Conservation (phyloP, 2,113 vertebrate species). For the Spermophilus dauricus region DNA sequence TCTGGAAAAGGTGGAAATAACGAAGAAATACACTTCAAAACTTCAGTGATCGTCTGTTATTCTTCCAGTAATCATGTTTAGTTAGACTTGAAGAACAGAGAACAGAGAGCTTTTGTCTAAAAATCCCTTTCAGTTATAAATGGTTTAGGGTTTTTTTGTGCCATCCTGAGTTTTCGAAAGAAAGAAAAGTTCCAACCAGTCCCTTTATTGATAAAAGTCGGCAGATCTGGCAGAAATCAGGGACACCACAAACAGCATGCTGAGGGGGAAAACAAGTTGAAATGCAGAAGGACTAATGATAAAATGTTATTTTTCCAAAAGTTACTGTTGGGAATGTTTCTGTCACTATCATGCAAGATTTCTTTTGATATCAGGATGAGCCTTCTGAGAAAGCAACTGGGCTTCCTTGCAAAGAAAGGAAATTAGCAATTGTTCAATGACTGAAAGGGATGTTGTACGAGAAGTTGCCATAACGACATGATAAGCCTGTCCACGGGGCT, state of each 20-base stretch:
- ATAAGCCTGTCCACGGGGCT: conserved; percentile 66
- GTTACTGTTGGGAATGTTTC: conserved; percentile 72
- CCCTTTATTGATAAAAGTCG: conserved; percentile 29
- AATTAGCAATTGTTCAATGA: conserved; percentile 79
- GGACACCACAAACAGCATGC: not conserved
- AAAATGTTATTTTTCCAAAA: conserved; percentile 77
- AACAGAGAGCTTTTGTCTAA: not conserved
- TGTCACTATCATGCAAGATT: conserved; percentile 65
- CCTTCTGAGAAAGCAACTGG: conserved; percentile 70
- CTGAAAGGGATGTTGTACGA: conserved; percentile 72
- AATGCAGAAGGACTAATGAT: conserved; percentile 82
- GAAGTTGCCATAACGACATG: conserved; percentile 78
- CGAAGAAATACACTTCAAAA: not conserved
- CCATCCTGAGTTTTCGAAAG: conserved; percentile 17
- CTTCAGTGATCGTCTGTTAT: not conserved
- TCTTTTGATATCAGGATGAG: conserved; percentile 71
- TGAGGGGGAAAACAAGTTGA: conserved; percentile 81
- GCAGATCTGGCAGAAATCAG: not conserved
- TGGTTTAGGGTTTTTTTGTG: not conserved
- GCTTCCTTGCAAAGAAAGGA: conserved; percentile 75
- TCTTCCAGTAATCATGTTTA: not conserved
- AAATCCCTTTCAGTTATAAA: not conserved
- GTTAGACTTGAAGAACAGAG: not conserved
- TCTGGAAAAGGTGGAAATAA: conserved; percentile 34
- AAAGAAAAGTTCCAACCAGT: not conserved